Evolutionary conservation across 2,888 invertebrate genomes (phyloP).

Genomic region (Buathra laborator): DNA sequence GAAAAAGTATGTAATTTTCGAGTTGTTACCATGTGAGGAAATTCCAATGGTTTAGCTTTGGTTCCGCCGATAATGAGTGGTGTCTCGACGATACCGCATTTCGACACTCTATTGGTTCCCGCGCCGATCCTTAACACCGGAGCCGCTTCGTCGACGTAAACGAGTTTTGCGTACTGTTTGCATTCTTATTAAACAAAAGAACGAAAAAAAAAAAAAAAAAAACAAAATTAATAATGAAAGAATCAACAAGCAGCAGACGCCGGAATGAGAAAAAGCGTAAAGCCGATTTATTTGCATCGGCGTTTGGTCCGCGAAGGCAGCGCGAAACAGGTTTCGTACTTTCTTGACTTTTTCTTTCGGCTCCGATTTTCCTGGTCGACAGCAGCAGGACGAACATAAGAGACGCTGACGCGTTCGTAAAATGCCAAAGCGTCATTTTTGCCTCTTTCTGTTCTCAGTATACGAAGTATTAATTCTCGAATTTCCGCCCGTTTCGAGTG

Average conservation of each 20-base stretch:
- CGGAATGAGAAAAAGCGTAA: background rate
- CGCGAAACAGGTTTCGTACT: conserved; percentile 56
- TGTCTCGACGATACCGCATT: conserved; percentile 84
- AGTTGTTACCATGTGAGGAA: conserved; percentile 88
- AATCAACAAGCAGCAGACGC: background rate
- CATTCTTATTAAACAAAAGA: conserved; percentile 83
- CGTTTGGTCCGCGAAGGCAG: background rate
- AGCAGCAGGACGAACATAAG: background rate
- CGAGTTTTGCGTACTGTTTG: conserved; percentile 84
- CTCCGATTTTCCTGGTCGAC: conserved; percentile 10
- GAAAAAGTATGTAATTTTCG: background rate
- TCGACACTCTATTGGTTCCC: conserved; percentile 76
- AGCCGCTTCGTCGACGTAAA: conserved; percentile 79
- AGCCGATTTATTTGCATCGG: background rate
- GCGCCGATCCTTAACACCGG: conserved; percentile 80
- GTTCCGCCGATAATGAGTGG: conserved; percentile 85
- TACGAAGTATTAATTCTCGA: background rate
- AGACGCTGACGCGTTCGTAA: background rate
- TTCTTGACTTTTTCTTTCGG: conserved; percentile 67
- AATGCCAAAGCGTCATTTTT: conserved; percentile 5
- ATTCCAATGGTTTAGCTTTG: conserved; percentile 84
- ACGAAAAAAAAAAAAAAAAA: background rate
- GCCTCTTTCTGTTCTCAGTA: background rate
- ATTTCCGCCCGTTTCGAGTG: background rate
- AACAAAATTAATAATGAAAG: background rate